phyloP scores from a whole-genome alignment of 2,113 vertebrate species.

The Pitta sordida region DNA sequence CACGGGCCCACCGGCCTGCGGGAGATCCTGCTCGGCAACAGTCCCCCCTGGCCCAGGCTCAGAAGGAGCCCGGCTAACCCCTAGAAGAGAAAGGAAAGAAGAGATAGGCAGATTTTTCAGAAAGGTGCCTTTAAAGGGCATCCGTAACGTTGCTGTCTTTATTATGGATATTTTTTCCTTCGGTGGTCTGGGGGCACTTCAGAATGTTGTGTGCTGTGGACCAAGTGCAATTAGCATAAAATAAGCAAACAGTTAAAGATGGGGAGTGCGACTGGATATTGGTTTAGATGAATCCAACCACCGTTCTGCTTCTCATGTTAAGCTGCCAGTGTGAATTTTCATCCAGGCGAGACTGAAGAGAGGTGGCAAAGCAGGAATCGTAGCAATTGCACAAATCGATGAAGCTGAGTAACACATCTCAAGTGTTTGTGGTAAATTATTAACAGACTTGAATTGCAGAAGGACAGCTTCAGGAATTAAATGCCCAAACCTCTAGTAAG shows the following conservation, averaged over 20 bases:
- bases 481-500: neutral
- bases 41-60: accelerated
- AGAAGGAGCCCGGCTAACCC: neutral
- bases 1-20: no score
- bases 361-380: neutral
- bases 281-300: no score
- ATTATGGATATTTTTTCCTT: neutral
- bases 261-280: neutral
- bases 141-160: accelerated
- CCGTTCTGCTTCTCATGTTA: accelerated
- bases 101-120: accelerated
- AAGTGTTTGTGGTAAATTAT: neutral
- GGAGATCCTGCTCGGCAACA: no score
- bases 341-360: neutral
- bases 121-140: neutral
- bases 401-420: neutral
- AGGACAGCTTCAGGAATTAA: neutral
- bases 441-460: neutral
- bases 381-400: neutral
- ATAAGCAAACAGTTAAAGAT: neutral
- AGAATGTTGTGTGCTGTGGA: accelerated
- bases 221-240: neutral
- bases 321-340: accelerated
- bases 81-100: accelerated
- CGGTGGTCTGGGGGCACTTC: accelerated